A percentile compares a stretch with the other conserved stretches of the same genome.
These are phyloP conservation scores for Zygogramma bicolorata DNA, from an alignment of 2,888 invertebrate species.

Conservation along the genomic window DNA sequence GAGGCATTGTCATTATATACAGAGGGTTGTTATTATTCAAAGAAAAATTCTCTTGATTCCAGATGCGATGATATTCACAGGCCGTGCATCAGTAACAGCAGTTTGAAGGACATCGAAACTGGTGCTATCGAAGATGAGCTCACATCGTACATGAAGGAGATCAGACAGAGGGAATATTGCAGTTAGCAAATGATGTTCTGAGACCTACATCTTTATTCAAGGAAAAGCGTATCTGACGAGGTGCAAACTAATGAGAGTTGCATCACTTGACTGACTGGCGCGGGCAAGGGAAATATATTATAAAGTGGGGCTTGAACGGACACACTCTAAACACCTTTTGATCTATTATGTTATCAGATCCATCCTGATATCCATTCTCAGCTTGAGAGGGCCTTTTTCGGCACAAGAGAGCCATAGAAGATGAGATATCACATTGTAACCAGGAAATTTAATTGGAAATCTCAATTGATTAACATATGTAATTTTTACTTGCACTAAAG, in stretches of 20 bases:
- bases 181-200: slow-evolving; percentile 28
- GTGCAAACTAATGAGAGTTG: neutral
- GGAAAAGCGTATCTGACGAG: neutral
- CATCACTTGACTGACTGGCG: neutral
- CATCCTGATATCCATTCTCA: too few species aligned
- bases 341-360: too few species aligned
- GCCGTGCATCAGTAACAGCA: slow-evolving; percentile 64
- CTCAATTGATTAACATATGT: too few species aligned
- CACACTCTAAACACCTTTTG: too few species aligned
- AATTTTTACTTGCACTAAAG: too few species aligned
- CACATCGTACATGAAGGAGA: slow-evolving; percentile 62
- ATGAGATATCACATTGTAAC: too few species aligned
- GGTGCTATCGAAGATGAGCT: slow-evolving; percentile 67
- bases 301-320: too few species aligned
- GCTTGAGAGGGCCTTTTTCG: too few species aligned
- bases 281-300: neutral
- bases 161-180: slow-evolving; percentile 47
- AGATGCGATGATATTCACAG: slow-evolving; percentile 57
- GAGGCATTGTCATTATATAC: too few species aligned
- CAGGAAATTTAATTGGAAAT: too few species aligned
- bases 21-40: too few species aligned
- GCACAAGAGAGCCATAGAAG: too few species aligned
- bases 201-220: neutral
- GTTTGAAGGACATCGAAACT: slow-evolving; percentile 64
- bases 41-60: neutral